Base-by-base conservation (phyloP, 2,888 invertebrate species). In the Andrena bucephala region DNA sequence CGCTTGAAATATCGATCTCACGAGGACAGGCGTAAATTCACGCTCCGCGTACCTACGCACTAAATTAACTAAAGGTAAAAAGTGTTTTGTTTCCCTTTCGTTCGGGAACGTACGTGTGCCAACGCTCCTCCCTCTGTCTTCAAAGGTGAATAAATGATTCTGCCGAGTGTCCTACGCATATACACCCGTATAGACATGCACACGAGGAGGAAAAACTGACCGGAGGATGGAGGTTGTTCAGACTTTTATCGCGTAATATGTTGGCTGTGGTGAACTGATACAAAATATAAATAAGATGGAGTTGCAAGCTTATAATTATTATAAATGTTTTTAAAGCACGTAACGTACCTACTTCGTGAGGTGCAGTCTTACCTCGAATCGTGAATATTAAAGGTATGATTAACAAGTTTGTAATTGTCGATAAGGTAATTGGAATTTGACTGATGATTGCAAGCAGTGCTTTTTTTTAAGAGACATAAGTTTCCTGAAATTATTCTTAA, bases 81-180 rank as follows among this genome's bases (percentile, higher is more conserved):
- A 82, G 84, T 85, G 80, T 84, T 80, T 83, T 68, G 85, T 81
- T 74, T 50, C 62, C 70, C 62, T 75, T 74, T 63, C 77, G 74
- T 54, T 42, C 60, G 50, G 54, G 33, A 50, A 8, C 10, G 57
- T 31, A 27, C 60, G 20, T 57, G 60, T 36, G 27, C n/a, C 67
- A 29, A 62, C 66, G 5, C 62, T 31, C 29, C 27, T 69, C 63
- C 71, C 36, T 27, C 54, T 76, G 79, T 77, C 82, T 78, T 84
- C 79, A 75, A 65, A 83, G 80, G 59, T 66, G 77, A 81, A 89
- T 85, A 89, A 89, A 89, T 78, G 87, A 84, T 85, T 77, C 82
- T 80, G 63, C 33, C 7, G 48, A 72, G 67, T 52, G 68, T 71
- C 33, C 24, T 63, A 42, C 29, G 52, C 59, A 70, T 27, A 73